These are phyloP conservation scores for Isoperla grammatica DNA, from an alignment of 2,888 invertebrate species.

Conservation along the genomic window DNA sequence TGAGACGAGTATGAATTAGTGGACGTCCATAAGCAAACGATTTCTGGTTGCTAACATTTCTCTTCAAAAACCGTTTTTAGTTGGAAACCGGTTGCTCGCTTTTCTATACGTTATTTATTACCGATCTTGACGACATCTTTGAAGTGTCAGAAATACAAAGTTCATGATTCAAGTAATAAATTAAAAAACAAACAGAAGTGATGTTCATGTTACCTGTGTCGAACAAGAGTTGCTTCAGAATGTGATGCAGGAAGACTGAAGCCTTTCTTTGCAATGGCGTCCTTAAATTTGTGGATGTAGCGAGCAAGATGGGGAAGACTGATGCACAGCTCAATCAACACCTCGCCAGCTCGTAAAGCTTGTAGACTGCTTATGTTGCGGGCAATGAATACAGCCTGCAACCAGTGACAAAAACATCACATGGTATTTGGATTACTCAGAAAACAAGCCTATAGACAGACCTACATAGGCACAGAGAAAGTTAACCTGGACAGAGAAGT, in stretches of 20 bases:
- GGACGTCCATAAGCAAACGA: constrained; percentile 5
- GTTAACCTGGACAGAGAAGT: too few species aligned
- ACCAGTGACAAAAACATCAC: too few species aligned
- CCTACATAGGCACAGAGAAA: background rate
- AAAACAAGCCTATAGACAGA: background rate
- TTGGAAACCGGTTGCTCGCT: too few species aligned
- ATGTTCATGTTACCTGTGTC: constrained; percentile 50
- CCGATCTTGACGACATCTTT: too few species aligned
- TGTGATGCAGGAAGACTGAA: constrained; percentile 61
- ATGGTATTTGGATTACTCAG: too few species aligned
- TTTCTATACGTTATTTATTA: too few species aligned
- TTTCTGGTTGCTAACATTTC: background rate
- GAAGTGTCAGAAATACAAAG: too few species aligned
- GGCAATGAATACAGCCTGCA: constrained; percentile 68
- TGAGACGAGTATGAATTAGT: background rate
- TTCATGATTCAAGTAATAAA: too few species aligned
- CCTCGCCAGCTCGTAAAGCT: constrained; percentile 74
- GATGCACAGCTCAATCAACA: constrained; percentile 74
- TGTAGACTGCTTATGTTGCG: constrained; percentile 75
- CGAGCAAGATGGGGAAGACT: constrained; percentile 63
- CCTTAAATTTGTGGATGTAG: constrained; percentile 57
- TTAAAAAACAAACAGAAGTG: too few species aligned
- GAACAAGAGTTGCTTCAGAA: constrained; percentile 67
- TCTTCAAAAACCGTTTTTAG: too few species aligned
- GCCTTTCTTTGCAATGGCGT: constrained; percentile 59